Evolutionary conservation across 1,140 invertebrate species (phyloP).

Genomic region (Macrobrachium nipponense): DNA sequence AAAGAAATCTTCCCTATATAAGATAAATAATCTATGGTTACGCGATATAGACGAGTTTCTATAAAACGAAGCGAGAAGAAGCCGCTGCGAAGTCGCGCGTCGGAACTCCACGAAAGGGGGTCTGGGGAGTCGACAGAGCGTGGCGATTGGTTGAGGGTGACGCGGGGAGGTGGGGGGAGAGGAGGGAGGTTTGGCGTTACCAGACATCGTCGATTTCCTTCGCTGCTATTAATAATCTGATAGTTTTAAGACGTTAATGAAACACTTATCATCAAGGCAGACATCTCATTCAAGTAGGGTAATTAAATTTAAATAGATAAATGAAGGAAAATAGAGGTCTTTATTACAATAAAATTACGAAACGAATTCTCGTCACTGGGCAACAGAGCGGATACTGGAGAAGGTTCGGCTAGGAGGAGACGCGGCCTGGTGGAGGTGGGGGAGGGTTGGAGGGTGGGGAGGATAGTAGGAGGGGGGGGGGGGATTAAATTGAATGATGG

Average conservation of each 20-base stretch:
- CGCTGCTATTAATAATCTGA: no score
- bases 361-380: no score
- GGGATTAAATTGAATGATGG: conserved; percentile 63
- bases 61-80: background rate
- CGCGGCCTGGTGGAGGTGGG: background rate
- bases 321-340: background rate
- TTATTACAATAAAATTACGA: background rate
- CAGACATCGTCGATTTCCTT: no score
- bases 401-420: background rate
- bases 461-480: conserved; percentile 26
- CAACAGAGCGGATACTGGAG: background rate
- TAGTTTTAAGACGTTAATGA: no score
- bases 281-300: no score
- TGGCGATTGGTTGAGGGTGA: conserved; percentile 52
- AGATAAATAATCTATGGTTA: no score
- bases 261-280: no score
- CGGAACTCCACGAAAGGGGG: conserved; percentile 39
- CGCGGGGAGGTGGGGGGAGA: conserved; percentile 36
- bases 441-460: background rate
- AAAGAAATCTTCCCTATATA: no score
- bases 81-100: background rate
- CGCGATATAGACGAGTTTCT: background rate
- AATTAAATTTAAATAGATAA: background rate
- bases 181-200: background rate
- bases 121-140: conserved; percentile 45